A percentile compares a stretch with the other conserved stretches of the same genome.
These are phyloP conservation scores for Porites cylindrica DNA, from an alignment of 92 coral and sea anemone genomes.

Conservation along the genomic window DNA sequence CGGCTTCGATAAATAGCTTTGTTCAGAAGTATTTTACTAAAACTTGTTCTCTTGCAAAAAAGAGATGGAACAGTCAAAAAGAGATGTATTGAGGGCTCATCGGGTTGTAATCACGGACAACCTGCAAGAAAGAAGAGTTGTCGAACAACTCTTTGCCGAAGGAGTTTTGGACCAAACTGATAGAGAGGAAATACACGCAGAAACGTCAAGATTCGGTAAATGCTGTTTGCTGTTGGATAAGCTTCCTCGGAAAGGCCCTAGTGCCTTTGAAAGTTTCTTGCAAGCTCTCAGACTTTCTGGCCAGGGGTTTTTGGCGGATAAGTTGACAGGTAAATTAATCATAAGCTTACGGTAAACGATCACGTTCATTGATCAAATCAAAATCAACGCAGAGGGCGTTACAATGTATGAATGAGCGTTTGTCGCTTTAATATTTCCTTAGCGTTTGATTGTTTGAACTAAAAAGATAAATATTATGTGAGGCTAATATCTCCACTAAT, in stretches of 20 bases:
- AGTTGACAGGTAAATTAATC: slow-evolving; percentile 6
- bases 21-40: neutral
- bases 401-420: no score
- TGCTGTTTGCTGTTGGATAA: slow-evolving; percentile 46
- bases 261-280: slow-evolving; percentile 52
- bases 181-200: slow-evolving; percentile 1
- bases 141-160: slow-evolving; percentile 26
- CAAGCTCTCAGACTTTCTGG: slow-evolving; percentile 6
- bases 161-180: slow-evolving; percentile 50
- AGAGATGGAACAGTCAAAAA: slow-evolving; percentile 17
- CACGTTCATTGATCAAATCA: no score
- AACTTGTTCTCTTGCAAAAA: neutral
- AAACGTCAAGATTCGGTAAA: slow-evolving; percentile 16
- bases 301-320: neutral
- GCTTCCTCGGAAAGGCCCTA: slow-evolving; percentile 42
- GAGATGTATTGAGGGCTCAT: neutral
- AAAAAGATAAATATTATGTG: no score
- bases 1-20: neutral
- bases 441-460: no score
- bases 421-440: no score
- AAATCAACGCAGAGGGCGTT: no score
- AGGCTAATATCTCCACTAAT: no score
- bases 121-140: neutral
- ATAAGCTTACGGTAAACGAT: no score
- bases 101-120: neutral